Percentiles rank a stretch among this genome's conserved stretches.
These are phyloP conservation scores for Athripsodes cinereus DNA, from an alignment of 2,888 invertebrate genomes.

Conservation along the genomic window DNA sequence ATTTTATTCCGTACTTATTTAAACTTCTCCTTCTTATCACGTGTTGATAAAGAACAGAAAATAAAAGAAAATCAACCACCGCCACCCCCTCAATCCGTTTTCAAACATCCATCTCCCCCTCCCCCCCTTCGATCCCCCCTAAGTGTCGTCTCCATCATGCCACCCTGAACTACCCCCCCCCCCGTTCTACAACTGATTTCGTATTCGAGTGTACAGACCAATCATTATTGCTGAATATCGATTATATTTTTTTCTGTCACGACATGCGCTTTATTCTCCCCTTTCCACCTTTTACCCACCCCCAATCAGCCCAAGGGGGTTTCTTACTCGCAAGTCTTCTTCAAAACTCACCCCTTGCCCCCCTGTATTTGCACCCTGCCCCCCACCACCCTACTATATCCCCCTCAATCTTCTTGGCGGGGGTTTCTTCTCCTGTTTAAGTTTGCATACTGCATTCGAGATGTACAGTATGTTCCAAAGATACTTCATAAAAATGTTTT, in stretches of 20 bases:
- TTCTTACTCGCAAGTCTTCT: constrained; percentile 9
- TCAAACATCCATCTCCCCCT: constrained; percentile 10
- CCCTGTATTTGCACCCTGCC: constrained; percentile 9
- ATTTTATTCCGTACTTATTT: not conserved
- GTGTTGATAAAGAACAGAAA: constrained; percentile 1
- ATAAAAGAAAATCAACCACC: constrained; percentile 11
- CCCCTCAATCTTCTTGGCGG: constrained; percentile 17
- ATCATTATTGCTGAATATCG: constrained; percentile 54
- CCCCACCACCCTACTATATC: not conserved
- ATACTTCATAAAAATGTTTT: too few relatives aligned
- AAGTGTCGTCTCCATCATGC: not conserved
- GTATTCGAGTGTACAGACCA: constrained; percentile 54
- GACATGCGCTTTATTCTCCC: constrained; percentile 27
- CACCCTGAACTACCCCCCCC: too few relatives aligned
- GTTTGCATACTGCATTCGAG: constrained; percentile 25
- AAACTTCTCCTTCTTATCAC: constrained; percentile 2
- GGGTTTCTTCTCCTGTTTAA: constrained; percentile 17
- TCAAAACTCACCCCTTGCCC: constrained; percentile 2
- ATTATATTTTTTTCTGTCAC: constrained; percentile 35
- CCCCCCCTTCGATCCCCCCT: constrained; percentile 6
- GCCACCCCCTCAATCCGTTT: constrained; percentile 7
- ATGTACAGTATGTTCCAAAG: constrained; percentile 7
- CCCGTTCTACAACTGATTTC: constrained; percentile 53
- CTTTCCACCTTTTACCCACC: constrained; percentile 5
- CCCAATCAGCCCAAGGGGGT: constrained; percentile 5